Evolutionary conservation across 2,888 invertebrate species (phyloP).

Genomic region (Dysmachus trigonus): DNA sequence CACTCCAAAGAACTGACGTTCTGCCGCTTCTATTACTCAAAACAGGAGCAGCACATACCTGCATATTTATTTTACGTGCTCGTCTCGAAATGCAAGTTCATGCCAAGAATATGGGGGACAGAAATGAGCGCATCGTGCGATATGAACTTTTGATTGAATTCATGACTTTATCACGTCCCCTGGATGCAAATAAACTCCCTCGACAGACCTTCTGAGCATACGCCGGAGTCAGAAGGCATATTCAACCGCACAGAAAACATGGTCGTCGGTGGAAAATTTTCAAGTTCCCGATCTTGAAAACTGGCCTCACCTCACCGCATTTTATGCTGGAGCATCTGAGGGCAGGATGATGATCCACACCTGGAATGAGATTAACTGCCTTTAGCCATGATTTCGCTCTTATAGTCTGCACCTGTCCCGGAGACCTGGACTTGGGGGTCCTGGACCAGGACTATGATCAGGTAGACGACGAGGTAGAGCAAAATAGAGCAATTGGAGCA

Average conservation of each 20-base stretch:
- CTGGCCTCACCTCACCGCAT: neutral
- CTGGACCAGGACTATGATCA: neutral
- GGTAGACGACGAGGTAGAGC: too few relatives aligned
- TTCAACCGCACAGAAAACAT: too few relatives aligned
- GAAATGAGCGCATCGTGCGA: neutral
- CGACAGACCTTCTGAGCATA: neutral
- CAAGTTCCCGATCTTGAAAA: neutral
- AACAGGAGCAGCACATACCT: neutral
- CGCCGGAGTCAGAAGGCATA: neutral
- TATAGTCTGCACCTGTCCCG: neutral
- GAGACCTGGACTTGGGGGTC: too few relatives aligned
- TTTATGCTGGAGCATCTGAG: neutral
- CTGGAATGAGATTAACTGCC: conserved; percentile 14
- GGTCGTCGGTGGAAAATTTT: neutral
- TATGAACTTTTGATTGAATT: neutral
- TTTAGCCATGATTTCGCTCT: conserved; percentile 5
- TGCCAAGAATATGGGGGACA: neutral
- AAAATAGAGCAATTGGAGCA: conserved; percentile 15
- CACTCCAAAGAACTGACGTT: neutral
- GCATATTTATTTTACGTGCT: neutral
- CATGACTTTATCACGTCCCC: neutral
- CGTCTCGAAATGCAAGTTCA: neutral
- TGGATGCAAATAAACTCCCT: neutral
- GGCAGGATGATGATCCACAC: neutral
- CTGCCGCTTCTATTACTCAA: neutral